Conservation (phyloP, 2,113 vertebrate genomes). For the Noturus placidus region DNA sequence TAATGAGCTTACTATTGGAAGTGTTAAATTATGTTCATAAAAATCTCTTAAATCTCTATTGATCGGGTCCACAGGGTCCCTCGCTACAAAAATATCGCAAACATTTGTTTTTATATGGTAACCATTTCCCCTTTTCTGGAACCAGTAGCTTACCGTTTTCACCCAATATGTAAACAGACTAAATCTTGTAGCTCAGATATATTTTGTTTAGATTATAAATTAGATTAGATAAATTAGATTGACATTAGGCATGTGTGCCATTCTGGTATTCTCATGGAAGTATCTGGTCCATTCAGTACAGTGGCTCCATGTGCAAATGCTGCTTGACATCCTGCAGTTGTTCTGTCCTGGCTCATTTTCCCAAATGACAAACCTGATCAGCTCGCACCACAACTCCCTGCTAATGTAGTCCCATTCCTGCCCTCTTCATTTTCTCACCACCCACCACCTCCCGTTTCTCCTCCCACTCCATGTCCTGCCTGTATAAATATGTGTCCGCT, state of each 20-base stretch:
- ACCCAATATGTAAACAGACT: not conserved
- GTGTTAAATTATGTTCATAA: not conserved
- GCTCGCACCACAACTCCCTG: not conserved
- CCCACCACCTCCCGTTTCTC: not conserved
- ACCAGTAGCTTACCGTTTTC: not conserved
- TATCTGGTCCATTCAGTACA: not conserved
- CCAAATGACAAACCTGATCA: conserved; percentile 2
- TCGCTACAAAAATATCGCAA: not conserved
- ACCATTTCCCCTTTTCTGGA: not conserved
- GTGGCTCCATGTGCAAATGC: not conserved
- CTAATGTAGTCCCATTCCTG: not conserved
- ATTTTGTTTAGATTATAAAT: not conserved
- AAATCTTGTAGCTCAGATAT: not conserved
- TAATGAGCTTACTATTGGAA: not conserved
- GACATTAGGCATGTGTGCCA: not conserved
- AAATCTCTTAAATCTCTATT: not conserved
- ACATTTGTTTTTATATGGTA: not conserved
- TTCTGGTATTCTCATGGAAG: not conserved
- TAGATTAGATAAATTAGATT: not conserved
- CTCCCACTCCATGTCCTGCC: conserved; percentile 23
- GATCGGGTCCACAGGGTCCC: not conserved
- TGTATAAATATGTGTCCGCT: conserved; percentile 39
- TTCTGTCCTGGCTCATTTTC: not conserved
- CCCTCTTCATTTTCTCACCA: not conserved
- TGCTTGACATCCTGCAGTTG: conserved; percentile 13